These are phyloP conservation scores for Coelopa pilipes DNA, from an alignment of 2,888 invertebrate species.

Conservation along the genomic window DNA sequence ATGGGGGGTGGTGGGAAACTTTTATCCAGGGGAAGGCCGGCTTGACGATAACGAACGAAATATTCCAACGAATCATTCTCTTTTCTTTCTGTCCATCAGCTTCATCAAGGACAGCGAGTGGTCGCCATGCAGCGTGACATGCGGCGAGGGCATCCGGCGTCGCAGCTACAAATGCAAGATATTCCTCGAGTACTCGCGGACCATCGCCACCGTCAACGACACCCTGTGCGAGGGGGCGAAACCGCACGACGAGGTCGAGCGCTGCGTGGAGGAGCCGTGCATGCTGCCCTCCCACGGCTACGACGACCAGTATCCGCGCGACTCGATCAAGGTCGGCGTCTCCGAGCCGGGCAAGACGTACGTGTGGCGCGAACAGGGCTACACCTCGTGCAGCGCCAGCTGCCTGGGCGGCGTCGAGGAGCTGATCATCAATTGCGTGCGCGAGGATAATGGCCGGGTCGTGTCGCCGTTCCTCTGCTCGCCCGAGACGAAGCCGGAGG, in stretches of 20 bases:
- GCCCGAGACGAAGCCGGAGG: slow-evolving; percentile 87
- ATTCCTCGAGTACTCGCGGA: slow-evolving; percentile 89
- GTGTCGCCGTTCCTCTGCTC: slow-evolving; percentile 90
- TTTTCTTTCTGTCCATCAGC: slow-evolving; percentile 70
- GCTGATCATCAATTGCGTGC: slow-evolving; percentile 86
- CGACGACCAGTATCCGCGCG: slow-evolving; percentile 65
- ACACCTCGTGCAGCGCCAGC: slow-evolving; percentile 92
- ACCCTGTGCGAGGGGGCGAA: slow-evolving; percentile 87
- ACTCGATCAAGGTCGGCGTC: slow-evolving; percentile 74
- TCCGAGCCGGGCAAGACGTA: slow-evolving; percentile 83
- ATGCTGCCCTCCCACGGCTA: slow-evolving; percentile 72
- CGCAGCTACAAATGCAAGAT: slow-evolving; percentile 94
- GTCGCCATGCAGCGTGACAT: slow-evolving; percentile 91
- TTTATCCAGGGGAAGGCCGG: too few species aligned
- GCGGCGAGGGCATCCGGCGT: slow-evolving; percentile 88
- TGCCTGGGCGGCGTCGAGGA: slow-evolving; percentile 92
- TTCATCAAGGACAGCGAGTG: slow-evolving; percentile 90
- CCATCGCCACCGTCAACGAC: slow-evolving; percentile 88
- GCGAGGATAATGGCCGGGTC: slow-evolving; percentile 86
- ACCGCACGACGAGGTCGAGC: slow-evolving; percentile 82
- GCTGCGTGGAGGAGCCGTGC: slow-evolving; percentile 84
- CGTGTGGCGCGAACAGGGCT: slow-evolving; percentile 90
- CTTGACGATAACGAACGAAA: too few species aligned
- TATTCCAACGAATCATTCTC: neutral
- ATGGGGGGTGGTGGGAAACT: too few species aligned